Conservation (phyloP, 1,140 invertebrate genomes). For the Drosophila kepulauana region DNA sequence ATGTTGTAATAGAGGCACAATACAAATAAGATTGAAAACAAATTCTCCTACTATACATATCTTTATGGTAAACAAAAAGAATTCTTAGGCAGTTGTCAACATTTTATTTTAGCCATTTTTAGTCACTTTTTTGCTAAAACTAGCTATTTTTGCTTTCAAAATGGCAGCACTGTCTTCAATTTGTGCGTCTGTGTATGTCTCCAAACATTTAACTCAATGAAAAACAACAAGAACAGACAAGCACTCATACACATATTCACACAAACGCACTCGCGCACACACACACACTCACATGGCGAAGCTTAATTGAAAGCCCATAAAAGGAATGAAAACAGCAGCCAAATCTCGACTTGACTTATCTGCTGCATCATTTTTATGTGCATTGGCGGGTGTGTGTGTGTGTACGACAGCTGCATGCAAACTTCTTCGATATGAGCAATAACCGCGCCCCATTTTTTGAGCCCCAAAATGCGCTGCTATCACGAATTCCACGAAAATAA, state of each 20-base stretch:
- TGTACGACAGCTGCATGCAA: constrained; percentile 25
- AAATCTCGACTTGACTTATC: constrained; percentile 35
- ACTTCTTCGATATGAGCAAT: constrained; percentile 21
- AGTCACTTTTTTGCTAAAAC: too few species aligned
- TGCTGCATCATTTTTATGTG: not conserved
- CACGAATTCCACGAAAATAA: constrained; percentile 43
- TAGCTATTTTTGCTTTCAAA: too few species aligned
- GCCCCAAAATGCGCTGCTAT: constrained; percentile 31
- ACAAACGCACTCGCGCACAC: constrained; percentile 2
- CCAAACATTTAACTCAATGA: constrained; percentile 34
- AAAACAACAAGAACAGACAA: constrained; percentile 23
- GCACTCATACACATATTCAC: constrained; percentile 5
- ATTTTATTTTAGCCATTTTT: too few species aligned
- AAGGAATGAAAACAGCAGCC: constrained; percentile 49
- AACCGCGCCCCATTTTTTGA: constrained; percentile 43
- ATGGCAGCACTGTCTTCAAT: not conserved
- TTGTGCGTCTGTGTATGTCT: constrained; percentile 28
- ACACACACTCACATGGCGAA: not conserved
- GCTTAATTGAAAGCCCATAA: constrained; percentile 56
- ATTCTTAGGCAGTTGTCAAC: too few species aligned
- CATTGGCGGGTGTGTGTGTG: constrained; percentile 12
- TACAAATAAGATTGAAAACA: too few species aligned
- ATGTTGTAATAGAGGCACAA: too few species aligned
- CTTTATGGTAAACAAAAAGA: too few species aligned
- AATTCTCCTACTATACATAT: too few species aligned